Evolutionary conservation across 2,797 vertebrate species (phyloP).

Genomic region (Pampus argenteus): DNA sequence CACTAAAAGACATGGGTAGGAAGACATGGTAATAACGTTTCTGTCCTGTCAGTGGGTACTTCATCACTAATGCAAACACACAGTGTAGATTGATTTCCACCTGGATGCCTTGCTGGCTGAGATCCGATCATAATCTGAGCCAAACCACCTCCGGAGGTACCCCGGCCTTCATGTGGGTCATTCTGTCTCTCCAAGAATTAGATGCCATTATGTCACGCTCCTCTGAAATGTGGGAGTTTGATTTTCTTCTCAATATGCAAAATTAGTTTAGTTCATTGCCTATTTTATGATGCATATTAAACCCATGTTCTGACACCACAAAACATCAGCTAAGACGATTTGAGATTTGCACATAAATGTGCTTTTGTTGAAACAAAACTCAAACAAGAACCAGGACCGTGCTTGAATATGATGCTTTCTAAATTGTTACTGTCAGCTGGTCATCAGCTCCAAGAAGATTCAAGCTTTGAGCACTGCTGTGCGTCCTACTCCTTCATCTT

Average conservation of each 20-base stretch:
- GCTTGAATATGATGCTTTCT: conserved; percentile 18
- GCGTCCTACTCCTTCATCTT: conserved; percentile 46
- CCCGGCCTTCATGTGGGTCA: conserved; percentile 32
- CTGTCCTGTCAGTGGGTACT: conserved; percentile 45
- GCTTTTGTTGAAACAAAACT: conserved; percentile 32
- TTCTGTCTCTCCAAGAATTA: conserved; percentile 18
- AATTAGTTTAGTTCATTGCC: conserved; percentile 1
- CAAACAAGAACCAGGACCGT: conserved; percentile 11
- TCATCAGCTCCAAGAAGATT: conserved; percentile 48
- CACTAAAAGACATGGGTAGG: conserved; percentile 18
- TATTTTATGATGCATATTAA: neutral
- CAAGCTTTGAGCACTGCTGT: conserved; percentile 25
- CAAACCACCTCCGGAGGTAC: conserved; percentile 41
- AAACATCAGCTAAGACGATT: neutral
- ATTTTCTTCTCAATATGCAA: conserved; percentile 15
- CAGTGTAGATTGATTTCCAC: conserved; percentile 54
- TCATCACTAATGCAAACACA: conserved; percentile 47
- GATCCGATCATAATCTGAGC: conserved; percentile 46
- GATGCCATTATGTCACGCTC: neutral
- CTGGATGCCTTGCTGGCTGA: conserved; percentile 51
- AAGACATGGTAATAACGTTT: conserved; percentile 37
- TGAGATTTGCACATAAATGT: neutral
- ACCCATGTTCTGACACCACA: neutral
- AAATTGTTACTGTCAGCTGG: conserved; percentile 21
- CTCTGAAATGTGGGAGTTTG: conserved; percentile 16